Evolutionary conservation across 2,797 vertebrate genomes (phyloP).

Genomic region (Podargus strigoides): DNA sequence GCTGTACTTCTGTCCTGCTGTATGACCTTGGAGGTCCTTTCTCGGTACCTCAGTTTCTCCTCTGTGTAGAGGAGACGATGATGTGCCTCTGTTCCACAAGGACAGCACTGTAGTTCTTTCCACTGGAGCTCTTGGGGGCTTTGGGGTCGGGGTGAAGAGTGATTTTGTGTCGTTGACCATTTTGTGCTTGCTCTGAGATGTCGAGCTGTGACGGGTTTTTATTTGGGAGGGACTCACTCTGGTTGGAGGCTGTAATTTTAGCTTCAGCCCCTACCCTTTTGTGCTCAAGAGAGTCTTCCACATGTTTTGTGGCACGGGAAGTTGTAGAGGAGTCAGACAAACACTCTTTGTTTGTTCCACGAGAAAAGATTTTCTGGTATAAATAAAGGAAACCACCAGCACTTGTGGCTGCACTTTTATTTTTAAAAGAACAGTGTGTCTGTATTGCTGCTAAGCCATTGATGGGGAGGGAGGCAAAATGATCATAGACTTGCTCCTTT

Average conservation of each 20-base stretch:
- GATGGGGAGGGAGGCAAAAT: not conserved
- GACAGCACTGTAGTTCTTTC: not conserved
- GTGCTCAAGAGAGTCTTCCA: conserved; percentile 36
- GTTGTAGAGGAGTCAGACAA: conserved; percentile 66
- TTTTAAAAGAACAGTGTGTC: conserved; percentile 42
- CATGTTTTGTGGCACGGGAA: conserved; percentile 38
- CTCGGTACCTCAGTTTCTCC: not conserved
- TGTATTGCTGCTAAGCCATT: conserved; percentile 1
- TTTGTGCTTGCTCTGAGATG: not conserved
- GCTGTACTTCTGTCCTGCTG: not conserved
- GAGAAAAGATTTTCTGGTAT: conserved; percentile 63
- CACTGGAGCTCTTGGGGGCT: not conserved
- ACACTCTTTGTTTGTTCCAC: conserved; percentile 67
- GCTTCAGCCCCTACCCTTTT: conserved; percentile 24
- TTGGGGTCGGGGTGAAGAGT: not conserved
- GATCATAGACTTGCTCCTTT: not conserved
- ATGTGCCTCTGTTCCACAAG: not conserved
- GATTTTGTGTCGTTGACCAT: not conserved
- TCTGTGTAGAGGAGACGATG: not conserved
- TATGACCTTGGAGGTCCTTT: not conserved
- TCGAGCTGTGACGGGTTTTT: not conserved
- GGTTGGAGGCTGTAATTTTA: conserved; percentile 10
- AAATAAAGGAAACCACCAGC: conserved; percentile 65
- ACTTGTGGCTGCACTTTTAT: conserved; percentile 44
- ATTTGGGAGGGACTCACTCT: not conserved